Conservation (phyloP, 2,888 invertebrate genomes). For the Spisula subtruncata region DNA sequence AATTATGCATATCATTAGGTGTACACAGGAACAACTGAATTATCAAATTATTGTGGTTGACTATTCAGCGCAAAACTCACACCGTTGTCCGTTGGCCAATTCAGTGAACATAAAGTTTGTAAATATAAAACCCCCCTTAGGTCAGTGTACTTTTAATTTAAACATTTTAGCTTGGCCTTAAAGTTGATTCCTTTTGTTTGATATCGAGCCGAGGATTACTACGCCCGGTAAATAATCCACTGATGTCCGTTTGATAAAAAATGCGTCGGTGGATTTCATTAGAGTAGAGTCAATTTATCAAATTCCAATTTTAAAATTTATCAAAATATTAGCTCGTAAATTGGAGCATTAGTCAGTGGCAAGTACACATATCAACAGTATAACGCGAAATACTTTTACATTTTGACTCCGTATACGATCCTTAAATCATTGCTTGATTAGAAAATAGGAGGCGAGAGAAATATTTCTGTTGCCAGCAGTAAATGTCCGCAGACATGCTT, state of each 20-base stretch:
- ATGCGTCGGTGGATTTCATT: background rate
- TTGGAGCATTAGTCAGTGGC: background rate
- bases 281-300: background rate
- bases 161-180: background rate
- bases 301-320: conserved; percentile 1
- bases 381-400: background rate
- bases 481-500: too few species aligned
- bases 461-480: background rate
- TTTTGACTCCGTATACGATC: background rate
- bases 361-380: background rate
- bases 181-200: background rate
- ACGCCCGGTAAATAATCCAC: conserved; percentile 7
- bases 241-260: background rate
- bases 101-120: too few species aligned
- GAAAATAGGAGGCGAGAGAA: background rate
- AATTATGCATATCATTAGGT: too few species aligned
- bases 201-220: background rate
- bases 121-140: background rate
- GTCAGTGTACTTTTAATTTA: background rate
- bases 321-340: background rate
- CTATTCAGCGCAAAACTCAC: too few species aligned
- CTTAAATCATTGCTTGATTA: background rate
- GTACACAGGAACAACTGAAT: too few species aligned
- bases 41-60: too few species aligned
- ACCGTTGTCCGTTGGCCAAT: too few species aligned